These are phyloP conservation scores for Tetramorium simillimum DNA, from an alignment of 1,140 invertebrate genomes.

Conservation along the genomic window DNA sequence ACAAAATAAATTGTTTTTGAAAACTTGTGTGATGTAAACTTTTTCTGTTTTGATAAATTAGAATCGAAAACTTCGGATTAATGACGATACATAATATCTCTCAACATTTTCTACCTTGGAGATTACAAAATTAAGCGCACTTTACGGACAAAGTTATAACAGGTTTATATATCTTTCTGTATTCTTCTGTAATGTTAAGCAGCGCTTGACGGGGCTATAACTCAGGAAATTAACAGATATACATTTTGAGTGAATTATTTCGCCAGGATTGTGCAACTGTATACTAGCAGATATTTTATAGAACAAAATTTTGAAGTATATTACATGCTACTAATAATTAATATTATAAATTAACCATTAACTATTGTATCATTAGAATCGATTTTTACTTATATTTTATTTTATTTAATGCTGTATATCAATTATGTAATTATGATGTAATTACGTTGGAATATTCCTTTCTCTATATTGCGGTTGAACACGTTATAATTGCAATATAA, in stretches of 20 bases:
- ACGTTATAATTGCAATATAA: background rate
- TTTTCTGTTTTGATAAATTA: background rate
- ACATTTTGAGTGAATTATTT: background rate
- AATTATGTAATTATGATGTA: background rate
- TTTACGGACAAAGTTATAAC: slow-evolving; percentile 11
- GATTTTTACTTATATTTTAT: background rate
- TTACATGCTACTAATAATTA: no score
- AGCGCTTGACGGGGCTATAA: background rate
- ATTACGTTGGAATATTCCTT: background rate
- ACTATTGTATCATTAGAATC: background rate
- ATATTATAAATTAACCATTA: background rate
- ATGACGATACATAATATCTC: background rate
- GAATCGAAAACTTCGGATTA: background rate
- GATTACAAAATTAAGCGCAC: slow-evolving; percentile 11
- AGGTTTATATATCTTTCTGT: slow-evolving; percentile 23
- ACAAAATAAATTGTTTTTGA: background rate
- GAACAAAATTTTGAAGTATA: background rate
- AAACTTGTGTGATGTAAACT: background rate
- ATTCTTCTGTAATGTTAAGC: slow-evolving; percentile 1
- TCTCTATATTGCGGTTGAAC: background rate
- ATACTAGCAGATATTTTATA: background rate
- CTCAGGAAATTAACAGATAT: background rate
- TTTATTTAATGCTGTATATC: background rate
- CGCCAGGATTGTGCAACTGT: background rate
- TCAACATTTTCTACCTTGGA: background rate